A percentile compares a stretch with the other conserved stretches of the same genome.
These are phyloP conservation scores for Sporophila hypoxantha DNA, from an alignment of 2,113 vertebrate species.

Conservation along the genomic window DNA sequence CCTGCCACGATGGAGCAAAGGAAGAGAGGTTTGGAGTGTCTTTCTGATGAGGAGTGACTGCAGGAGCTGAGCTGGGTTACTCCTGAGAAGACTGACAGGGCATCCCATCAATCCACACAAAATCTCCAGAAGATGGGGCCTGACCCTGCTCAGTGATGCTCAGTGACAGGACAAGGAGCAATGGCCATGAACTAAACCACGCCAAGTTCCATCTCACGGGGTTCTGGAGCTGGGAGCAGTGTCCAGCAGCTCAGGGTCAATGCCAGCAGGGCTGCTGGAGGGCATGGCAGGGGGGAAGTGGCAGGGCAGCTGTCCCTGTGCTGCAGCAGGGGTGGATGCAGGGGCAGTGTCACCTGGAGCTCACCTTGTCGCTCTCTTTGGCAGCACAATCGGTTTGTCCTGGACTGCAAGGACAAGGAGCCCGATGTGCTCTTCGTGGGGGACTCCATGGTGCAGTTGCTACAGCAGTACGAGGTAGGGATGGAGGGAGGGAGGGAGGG, in stretches of 20 bases:
- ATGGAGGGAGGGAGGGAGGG: fast-evolving
- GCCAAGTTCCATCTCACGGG: fast-evolving
- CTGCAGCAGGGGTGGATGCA: background rate
- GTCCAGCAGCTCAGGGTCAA: background rate
- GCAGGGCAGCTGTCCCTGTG: background rate
- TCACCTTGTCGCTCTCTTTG: background rate
- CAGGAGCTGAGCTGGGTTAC: background rate
- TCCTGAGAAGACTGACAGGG: background rate
- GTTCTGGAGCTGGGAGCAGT: background rate
- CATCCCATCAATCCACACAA: too few relatives aligned
- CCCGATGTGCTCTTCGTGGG: conserved; percentile 90
- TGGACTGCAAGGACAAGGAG: conserved; percentile 84
- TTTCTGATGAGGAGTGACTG: background rate
- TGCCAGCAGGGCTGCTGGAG: background rate
- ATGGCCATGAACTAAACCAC: background rate
- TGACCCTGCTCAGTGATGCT: background rate
- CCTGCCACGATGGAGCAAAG: background rate
- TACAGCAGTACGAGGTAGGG: conserved; percentile 90
- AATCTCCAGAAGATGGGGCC: background rate
- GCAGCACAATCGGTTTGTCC: conserved; percentile 79
- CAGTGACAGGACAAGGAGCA: background rate
- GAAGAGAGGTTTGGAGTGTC: background rate
- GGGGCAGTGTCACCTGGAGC: background rate
- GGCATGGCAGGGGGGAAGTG: background rate
- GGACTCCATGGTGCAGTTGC: conserved; percentile 93